phyloP scores from a whole-genome alignment of 2,888 invertebrate genomes.

The Halictus quadricinctus region DNA sequence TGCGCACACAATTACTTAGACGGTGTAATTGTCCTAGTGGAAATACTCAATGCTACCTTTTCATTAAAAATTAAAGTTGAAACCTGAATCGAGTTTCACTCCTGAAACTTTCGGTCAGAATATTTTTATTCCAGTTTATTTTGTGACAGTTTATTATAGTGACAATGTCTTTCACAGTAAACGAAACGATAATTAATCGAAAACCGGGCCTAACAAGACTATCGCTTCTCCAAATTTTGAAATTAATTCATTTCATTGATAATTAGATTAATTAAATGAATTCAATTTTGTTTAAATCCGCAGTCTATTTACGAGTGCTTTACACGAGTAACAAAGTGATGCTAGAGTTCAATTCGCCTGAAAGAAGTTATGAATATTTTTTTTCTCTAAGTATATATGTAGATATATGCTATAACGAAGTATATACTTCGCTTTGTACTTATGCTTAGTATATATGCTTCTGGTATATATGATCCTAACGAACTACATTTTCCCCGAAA shows the following conservation, averaged over 20 bases:
- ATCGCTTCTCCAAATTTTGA: no score
- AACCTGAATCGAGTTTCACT: background rate
- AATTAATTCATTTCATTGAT: no score
- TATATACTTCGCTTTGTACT: no score
- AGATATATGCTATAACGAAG: no score
- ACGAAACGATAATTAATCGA: background rate
- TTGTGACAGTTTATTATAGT: background rate
- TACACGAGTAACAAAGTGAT: background rate
- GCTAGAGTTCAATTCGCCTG: background rate
- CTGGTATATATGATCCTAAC: no score
- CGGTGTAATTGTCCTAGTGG: background rate
- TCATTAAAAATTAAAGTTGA: background rate
- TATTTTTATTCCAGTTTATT: background rate
- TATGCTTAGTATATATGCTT: no score
- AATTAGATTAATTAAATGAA: no score
- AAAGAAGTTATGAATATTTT: background rate
- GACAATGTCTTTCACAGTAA: background rate
- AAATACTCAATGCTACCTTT: background rate
- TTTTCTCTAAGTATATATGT: background rate
- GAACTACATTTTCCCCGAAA: background rate
- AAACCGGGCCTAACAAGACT: constrained; percentile 22
- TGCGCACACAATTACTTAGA: background rate
- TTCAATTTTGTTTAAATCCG: background rate
- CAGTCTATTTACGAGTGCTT: background rate
- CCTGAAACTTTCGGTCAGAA: background rate